These are phyloP conservation scores for Melanaphis sacchari DNA, from an alignment of 1,140 invertebrate species.

Conservation along the genomic window DNA sequence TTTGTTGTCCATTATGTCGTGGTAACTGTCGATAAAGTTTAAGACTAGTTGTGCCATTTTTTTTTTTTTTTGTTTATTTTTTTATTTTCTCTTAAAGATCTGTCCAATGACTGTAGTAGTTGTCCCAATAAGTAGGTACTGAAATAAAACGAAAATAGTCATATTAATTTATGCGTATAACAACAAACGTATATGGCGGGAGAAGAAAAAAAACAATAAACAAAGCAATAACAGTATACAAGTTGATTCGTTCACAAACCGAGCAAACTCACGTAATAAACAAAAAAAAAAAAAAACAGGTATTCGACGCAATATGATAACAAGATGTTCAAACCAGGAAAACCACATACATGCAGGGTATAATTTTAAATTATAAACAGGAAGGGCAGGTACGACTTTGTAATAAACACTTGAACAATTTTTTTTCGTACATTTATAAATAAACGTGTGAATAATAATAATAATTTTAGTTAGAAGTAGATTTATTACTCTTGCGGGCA, in stretches of 20 bases:
- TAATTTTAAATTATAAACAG: slow-evolving; percentile 35
- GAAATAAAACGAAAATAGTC: slow-evolving; percentile 13
- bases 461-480: not conserved
- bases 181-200: not conserved
- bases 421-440: not conserved
- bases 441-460: not conserved
- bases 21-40: slow-evolving; percentile 75
- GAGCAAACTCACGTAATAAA: slow-evolving; percentile 33
- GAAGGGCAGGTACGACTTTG: not conserved
- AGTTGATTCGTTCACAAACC: not conserved
- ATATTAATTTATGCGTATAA: slow-evolving; percentile 4
- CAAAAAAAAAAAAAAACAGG: slow-evolving; percentile 6
- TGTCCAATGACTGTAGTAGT: not conserved
- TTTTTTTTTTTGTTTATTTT: not conserved
- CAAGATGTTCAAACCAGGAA: slow-evolving; percentile 50
- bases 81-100: not conserved
- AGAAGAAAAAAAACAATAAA: slow-evolving; percentile 16
- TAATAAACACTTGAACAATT: not conserved
- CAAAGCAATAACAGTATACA: not conserved
- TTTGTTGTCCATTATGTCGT: slow-evolving; percentile 80
- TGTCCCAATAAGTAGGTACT: not conserved
- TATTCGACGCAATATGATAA: slow-evolving; percentile 2
- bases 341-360: not conserved
- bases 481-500: not conserved
- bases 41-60: slow-evolving; percentile 73